phyloP scores from a whole-genome alignment of 2,888 invertebrate genomes.

The Mesorhabditis spiculigera region DNA sequence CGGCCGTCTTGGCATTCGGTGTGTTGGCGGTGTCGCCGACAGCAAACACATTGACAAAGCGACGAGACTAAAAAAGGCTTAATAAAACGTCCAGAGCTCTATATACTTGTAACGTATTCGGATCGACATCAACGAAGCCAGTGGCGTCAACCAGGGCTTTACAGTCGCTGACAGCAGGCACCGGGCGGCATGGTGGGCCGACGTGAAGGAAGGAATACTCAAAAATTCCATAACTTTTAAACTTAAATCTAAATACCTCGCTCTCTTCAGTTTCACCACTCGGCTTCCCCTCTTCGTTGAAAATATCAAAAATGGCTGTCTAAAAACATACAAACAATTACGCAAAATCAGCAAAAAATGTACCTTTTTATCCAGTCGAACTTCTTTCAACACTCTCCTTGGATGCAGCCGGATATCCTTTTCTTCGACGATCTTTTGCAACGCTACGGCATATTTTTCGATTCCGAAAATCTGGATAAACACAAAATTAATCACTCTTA shows the following conservation, averaged over 20 bases:
- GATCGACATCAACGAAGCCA: constrained; percentile 46
- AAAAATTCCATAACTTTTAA: constrained; percentile 10
- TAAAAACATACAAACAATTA: constrained; percentile 72
- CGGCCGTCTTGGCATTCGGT: constrained; percentile 94
- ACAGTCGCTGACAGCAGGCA: constrained; percentile 22
- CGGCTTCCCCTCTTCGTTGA: constrained; percentile 34
- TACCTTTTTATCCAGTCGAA: constrained; percentile 70
- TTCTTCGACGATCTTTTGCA: constrained; percentile 71
- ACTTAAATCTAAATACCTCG: constrained; percentile 12
- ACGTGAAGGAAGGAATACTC: constrained; percentile 46
- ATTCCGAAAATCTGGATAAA: constrained; percentile 76
- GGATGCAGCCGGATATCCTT: constrained; percentile 72
- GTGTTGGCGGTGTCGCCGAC: constrained; percentile 87
- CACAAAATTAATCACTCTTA: not conserved
- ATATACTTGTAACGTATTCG: constrained; percentile 21
- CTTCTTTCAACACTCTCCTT: constrained; percentile 72
- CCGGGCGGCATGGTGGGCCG: constrained; percentile 41
- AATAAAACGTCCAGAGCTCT: not conserved
- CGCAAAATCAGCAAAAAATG: constrained; percentile 76
- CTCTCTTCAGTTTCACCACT: constrained; percentile 29
- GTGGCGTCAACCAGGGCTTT: constrained; percentile 37
- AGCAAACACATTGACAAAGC: constrained; percentile 81
- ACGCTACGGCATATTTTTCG: constrained; percentile 82
- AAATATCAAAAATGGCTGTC: constrained; percentile 73
- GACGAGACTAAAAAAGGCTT: constrained; percentile 71